phyloP scores from a whole-genome alignment of 2,113 vertebrate species.

The Oncorhynchus keta region DNA sequence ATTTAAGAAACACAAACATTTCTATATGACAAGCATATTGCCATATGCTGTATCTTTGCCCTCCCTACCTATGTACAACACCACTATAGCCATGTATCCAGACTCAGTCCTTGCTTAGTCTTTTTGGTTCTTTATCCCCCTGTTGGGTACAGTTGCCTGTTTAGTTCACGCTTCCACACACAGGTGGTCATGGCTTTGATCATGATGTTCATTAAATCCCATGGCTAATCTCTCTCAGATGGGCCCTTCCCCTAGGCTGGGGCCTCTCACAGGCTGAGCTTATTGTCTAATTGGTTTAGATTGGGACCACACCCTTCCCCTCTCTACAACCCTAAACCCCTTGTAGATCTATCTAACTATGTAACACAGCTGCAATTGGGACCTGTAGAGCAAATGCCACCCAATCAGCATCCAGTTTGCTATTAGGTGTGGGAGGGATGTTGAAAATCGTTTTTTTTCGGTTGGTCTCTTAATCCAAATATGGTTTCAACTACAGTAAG shows the following conservation, averaged over 20 bases:
- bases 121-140: constrained; percentile 44
- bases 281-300: constrained; percentile 70
- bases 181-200: constrained; percentile 76
- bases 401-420: constrained; percentile 17
- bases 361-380: constrained; percentile 49
- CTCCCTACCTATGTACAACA: constrained; percentile 68
- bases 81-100: constrained; percentile 66
- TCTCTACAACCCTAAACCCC: constrained; percentile 44
- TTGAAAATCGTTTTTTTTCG: neutral
- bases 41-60: constrained; percentile 67
- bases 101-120: constrained; percentile 52
- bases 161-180: constrained; percentile 62
- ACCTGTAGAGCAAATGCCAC: constrained; percentile 52
- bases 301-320: constrained; percentile 62
- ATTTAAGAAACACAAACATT: constrained; percentile 68
- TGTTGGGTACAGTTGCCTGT: constrained; percentile 71
- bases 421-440: constrained; percentile 39
- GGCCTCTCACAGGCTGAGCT: constrained; percentile 65
- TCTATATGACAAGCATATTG: constrained; percentile 65
- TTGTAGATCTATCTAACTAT: constrained; percentile 54
- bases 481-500: constrained; percentile 22
- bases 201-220: constrained; percentile 69
- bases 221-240: constrained; percentile 75
- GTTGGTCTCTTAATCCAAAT: neutral
- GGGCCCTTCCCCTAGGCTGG: constrained; percentile 63